phyloP scores from a whole-genome alignment of 2,113 vertebrate species.

The Ophiodon elongatus region DNA sequence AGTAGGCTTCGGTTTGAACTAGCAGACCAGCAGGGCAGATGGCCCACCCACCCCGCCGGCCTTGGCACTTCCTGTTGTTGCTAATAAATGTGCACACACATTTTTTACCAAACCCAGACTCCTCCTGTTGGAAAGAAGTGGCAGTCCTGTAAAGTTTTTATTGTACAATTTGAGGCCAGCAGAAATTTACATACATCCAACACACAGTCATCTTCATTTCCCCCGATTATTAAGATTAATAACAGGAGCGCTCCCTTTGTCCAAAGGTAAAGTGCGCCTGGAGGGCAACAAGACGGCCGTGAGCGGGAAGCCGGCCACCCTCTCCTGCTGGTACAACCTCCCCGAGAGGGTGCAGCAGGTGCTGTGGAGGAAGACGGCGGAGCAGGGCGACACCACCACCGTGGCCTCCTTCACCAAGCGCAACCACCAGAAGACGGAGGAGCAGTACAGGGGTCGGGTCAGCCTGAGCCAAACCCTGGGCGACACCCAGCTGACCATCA shows the following conservation, averaged over 20 bases:
- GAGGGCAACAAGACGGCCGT: constrained; percentile 76
- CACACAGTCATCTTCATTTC: neutral
- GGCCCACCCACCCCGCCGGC: constrained; percentile 19
- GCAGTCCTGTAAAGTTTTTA: neutral
- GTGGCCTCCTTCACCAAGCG: constrained; percentile 69
- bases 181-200: neutral
- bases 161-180: neutral
- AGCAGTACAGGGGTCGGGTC: constrained; percentile 54
- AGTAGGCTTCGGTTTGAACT: constrained; percentile 16
- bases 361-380: constrained; percentile 82
- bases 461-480: constrained; percentile 71
- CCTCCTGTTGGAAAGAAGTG: neutral
- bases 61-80: constrained; percentile 39
- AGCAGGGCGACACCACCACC: constrained; percentile 72
- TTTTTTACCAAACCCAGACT: constrained; percentile 9
- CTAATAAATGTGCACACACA: constrained; percentile 1
- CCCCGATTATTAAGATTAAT: neutral
- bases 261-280: constrained; percentile 70
- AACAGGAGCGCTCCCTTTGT: neutral
- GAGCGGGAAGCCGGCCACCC: constrained; percentile 56
- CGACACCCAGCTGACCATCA: constrained; percentile 73
- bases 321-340: constrained; percentile 80
- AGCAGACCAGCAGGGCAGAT: constrained; percentile 16
- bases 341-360: constrained; percentile 76
- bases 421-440: constrained; percentile 3